Conservation (phyloP, 2,113 vertebrate genomes). For the Larimichthys crocea region DNA sequence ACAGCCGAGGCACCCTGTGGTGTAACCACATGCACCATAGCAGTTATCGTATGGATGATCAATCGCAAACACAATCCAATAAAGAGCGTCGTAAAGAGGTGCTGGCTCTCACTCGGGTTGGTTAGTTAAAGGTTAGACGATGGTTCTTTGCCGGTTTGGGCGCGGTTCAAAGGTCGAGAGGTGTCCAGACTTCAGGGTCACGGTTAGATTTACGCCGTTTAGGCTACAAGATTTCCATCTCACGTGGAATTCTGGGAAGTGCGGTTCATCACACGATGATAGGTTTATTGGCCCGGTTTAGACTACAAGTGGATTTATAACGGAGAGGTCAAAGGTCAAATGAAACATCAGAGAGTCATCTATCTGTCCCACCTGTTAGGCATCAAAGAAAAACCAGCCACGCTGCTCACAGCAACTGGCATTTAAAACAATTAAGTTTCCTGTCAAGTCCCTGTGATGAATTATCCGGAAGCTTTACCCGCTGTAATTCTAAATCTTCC, state of each 20-base stretch:
- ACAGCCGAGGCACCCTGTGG: conserved; percentile 33
- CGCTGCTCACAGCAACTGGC: conserved; percentile 89
- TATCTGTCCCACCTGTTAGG: conserved; percentile 82
- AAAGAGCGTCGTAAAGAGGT: neutral
- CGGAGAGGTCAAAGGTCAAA: conserved; percentile 67
- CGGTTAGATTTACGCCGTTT: conserved; percentile 47
- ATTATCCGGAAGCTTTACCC: conserved; percentile 98
- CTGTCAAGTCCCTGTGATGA: conserved; percentile 98
- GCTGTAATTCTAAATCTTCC: conserved; percentile 99
- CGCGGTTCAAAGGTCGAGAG: neutral
- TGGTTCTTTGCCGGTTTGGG: conserved; percentile 10
- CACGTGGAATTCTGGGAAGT: conserved; percentile 69
- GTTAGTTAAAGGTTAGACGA: neutral
- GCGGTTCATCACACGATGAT: conserved; percentile 74
- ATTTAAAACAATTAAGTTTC: conserved; percentile 99
- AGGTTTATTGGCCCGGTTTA: conserved; percentile 67
- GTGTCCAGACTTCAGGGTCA: neutral
- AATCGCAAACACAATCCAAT: conserved; percentile 7
- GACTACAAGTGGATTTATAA: conserved; percentile 75
- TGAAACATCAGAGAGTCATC: conserved; percentile 78
- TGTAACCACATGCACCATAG: conserved; percentile 33
- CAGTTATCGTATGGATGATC: conserved; percentile 7
- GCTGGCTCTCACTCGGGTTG: neutral
- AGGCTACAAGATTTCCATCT: conserved; percentile 57
- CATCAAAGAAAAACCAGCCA: conserved; percentile 78